Conservation (phyloP, 1,140 invertebrate species). For the Leptoteleia sp. region DNA sequence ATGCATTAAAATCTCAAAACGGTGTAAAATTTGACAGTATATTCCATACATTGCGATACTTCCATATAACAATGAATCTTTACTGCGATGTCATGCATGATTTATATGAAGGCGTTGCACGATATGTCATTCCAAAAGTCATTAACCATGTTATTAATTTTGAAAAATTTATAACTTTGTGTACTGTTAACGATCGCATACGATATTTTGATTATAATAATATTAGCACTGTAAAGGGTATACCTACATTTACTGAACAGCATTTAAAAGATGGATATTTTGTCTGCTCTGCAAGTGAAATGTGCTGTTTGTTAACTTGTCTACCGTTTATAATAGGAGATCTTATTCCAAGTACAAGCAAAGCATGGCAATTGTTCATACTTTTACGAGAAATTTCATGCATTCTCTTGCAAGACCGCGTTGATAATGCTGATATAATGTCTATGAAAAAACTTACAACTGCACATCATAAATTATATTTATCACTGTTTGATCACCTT, state of each 20-base stretch:
- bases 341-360: slow-evolving; percentile 51
- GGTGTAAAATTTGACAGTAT: no score
- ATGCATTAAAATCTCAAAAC: no score
- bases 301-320: slow-evolving; percentile 48
- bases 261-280: no score
- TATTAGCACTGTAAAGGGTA: no score
- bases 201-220: no score
- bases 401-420: slow-evolving; percentile 30
- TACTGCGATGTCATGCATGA: slow-evolving; percentile 62
- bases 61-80: slow-evolving; percentile 49
- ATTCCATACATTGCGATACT: slow-evolving; percentile 10
- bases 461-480: slow-evolving; percentile 56
- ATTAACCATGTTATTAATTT: slow-evolving; percentile 42
- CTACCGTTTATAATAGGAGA: slow-evolving; percentile 64
- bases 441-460: slow-evolving; percentile 5
- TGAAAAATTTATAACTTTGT: slow-evolving; percentile 43
- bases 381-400: slow-evolving; percentile 57
- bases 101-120: slow-evolving; percentile 56
- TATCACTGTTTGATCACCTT: slow-evolving; percentile 48
- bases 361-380: slow-evolving; percentile 60
- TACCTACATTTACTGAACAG: no score
- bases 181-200: slow-evolving; percentile 46
- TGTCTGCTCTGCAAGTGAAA: no score
- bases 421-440: not conserved
- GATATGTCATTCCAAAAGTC: slow-evolving; percentile 54